Evolutionary conservation across 2,797 vertebrate genomes (phyloP), one percentile per base, ranked within the genome.

Genomic region (Ambastaia sidthimunki): DNA sequence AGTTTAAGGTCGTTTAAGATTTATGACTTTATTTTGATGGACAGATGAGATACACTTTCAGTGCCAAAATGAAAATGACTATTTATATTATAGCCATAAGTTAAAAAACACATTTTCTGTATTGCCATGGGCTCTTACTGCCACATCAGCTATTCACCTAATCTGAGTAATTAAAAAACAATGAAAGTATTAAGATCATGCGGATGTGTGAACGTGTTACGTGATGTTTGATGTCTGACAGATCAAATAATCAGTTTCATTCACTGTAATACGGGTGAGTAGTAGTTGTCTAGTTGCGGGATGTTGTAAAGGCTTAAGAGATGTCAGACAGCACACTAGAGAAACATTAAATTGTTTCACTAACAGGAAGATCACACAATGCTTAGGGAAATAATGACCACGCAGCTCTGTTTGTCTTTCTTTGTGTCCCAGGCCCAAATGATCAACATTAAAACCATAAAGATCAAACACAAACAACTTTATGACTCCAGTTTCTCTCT

Each of bases 401-500:
- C 23, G 7, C 47, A 52, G 31, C 44, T 28, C 12, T 63, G 28
- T 65, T 34, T 57, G 3, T 69, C 34, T 3, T 16, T 57, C 50
- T 76, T 71, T 72, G 31, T 57, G 34, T 44, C 65, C 11, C 7
- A 37, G 16, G 47, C 48, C 6, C 15, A 23, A 62, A 50, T 62
- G 4, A 70, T 34, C 66, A 37, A n/a, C 19, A 62, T 28, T 7
- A 21, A 70, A 28, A 44, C 18, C 31, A n/a, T 34, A 11, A 52
- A 41, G 9, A 69, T 63, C 6, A 28, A 18, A 25, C 19, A 37
- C 31, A 54, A 54, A 63, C 5, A 55, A 34, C 12, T 68, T 41
- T 47, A 76, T 59, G 18, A 25, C 50, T 31, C 37, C 7, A 60
- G 54, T 55, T 71, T 78, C 76, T 78, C 76, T 37, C 19, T 63